Evolutionary conservation across 92 coral and sea anemone genomes (phyloP).

Genomic region (Nematostella vectensis): DNA sequence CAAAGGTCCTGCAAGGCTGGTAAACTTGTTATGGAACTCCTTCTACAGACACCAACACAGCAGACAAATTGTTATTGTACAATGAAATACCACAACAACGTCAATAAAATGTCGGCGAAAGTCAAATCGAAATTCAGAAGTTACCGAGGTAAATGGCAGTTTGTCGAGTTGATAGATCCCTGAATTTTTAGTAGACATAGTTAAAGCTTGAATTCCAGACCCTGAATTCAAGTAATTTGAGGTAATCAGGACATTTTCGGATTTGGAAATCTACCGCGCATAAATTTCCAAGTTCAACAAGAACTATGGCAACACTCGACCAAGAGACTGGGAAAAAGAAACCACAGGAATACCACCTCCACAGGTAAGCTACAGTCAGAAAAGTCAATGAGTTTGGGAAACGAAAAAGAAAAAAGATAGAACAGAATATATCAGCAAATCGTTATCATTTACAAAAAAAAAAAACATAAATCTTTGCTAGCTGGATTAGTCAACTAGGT

Average conservation of each 20-base stretch:
- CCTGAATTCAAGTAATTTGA: background rate
- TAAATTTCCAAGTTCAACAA: background rate
- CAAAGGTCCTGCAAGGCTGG: slow-evolving; percentile 79
- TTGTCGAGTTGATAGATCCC: slow-evolving; percentile 65
- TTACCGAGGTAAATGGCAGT: slow-evolving; percentile 75
- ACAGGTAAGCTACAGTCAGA: too few species aligned
- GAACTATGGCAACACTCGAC: slow-evolving; percentile 1
- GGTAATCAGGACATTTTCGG: slow-evolving; percentile 1
- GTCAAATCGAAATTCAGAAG: slow-evolving; percentile 4
- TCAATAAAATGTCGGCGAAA: background rate
- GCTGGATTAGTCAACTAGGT: too few species aligned
- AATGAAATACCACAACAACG: background rate
- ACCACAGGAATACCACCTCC: too few species aligned
- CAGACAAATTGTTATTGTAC: background rate
- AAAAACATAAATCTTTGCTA: too few species aligned
- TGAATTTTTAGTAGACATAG: slow-evolving; percentile 37
- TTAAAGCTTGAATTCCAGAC: background rate
- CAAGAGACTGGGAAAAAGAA: background rate
- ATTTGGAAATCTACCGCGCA: background rate
- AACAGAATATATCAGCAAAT: too few species aligned
- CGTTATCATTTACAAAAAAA: too few species aligned
- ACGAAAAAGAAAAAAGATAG: too few species aligned
- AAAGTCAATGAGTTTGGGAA: too few species aligned
- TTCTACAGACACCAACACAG: slow-evolving; percentile 29
- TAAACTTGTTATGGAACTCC: slow-evolving; percentile 81